Conservation (phyloP, 2,113 vertebrate genomes). For the Romanogobio albipinnatus region DNA sequence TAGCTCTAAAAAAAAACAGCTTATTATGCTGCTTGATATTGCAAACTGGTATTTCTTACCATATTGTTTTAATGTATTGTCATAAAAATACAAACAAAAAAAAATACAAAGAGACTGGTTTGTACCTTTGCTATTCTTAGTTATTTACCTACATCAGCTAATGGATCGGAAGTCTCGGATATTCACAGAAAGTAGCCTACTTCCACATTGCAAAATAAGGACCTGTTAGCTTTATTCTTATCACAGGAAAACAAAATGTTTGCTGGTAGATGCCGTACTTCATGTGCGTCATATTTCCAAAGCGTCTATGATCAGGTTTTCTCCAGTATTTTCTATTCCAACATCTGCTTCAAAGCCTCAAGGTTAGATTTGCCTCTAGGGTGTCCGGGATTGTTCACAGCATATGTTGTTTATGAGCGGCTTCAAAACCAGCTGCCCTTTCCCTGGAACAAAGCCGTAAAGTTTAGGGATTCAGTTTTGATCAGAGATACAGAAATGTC, state of each 20-base stretch:
- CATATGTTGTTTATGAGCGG: conserved; percentile 76
- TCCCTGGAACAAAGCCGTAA: conserved; percentile 46
- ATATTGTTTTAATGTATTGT: too few species aligned
- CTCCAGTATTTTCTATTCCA: conserved; percentile 62
- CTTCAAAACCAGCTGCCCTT: conserved; percentile 58
- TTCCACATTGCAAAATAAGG: neutral
- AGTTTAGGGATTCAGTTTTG: conserved; percentile 20
- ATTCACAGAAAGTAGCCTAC: too few species aligned
- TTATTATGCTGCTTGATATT: too few species aligned
- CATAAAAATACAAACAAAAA: too few species aligned
- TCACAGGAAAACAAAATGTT: conserved; percentile 31
- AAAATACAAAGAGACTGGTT: too few species aligned
- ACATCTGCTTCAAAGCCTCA: conserved; percentile 71
- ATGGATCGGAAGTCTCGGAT: too few species aligned
- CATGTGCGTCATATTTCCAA: conserved; percentile 63
- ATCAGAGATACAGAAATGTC: conserved; percentile 40
- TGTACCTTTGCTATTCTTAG: too few species aligned
- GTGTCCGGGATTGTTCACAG: conserved; percentile 65
- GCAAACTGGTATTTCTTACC: too few species aligned
- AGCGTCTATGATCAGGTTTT: conserved; percentile 48
- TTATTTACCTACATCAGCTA: too few species aligned
- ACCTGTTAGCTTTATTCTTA: neutral
- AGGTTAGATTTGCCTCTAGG: conserved; percentile 74
- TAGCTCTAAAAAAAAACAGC: too few species aligned
- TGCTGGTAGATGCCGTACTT: conserved; percentile 3